A percentile compares a stretch with the other conserved stretches of the same genome.
Conservation (phyloP, 2,113 vertebrate species). For the Eulacestoma nigropectus region DNA sequence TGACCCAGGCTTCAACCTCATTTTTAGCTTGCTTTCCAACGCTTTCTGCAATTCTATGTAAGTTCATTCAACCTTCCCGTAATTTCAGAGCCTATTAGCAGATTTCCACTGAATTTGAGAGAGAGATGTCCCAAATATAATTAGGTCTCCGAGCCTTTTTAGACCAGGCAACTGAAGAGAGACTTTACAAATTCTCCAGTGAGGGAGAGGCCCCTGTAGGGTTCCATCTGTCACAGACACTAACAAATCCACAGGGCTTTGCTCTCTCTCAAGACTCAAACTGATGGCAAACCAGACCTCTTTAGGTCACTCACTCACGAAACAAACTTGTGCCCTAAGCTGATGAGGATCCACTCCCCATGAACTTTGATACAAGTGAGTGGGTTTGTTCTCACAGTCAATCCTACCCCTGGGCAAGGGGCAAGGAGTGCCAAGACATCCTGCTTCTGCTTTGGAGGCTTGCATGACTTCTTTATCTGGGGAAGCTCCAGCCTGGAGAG, state of each 20-base stretch:
- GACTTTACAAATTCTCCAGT: neutral
- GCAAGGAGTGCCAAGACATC: rapidly evolving
- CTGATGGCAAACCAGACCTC: neutral
- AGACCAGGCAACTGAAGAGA: neutral
- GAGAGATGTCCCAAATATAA: neutral
- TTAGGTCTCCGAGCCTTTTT: neutral
- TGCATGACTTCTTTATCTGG: neutral
- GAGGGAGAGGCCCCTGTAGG: neutral
- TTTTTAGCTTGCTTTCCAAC: neutral
- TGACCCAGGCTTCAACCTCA: neutral
- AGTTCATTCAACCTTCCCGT: neutral
- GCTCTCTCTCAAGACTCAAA: neutral
- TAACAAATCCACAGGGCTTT: neutral
- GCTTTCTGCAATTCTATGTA: neutral
- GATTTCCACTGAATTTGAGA: neutral
- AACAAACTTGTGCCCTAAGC: neutral
- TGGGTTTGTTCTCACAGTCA: neutral
- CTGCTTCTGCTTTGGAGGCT: neutral
- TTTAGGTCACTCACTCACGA: neutral
- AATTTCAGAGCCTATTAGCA: neutral
- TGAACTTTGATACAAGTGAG: rapidly evolving
- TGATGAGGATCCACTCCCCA: neutral
- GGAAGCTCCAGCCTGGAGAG: neutral
- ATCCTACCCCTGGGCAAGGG: neutral
- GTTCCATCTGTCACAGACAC: neutral